A percentile compares a stretch with the other conserved stretches of the same genome.
Conservation (phyloP, 1,140 invertebrate species). For the Oreohelix idahoensis region DNA sequence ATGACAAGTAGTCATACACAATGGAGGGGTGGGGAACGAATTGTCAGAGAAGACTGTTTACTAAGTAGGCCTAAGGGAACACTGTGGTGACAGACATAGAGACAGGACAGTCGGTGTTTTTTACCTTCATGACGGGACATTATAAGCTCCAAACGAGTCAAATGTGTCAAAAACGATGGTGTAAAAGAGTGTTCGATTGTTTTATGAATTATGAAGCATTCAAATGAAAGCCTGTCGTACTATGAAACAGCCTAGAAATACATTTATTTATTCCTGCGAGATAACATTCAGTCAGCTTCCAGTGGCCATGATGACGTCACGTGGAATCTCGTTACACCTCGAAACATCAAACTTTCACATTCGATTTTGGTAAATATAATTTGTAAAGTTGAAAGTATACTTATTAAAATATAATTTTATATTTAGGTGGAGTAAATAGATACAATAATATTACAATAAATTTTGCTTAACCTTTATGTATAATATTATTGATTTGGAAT, state of each 20-base stretch:
- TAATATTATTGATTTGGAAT: not conserved
- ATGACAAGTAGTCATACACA: too few relatives aligned
- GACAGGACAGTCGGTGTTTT: too few relatives aligned
- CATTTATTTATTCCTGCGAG: slow-evolving; percentile 42
- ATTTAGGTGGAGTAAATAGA: not conserved
- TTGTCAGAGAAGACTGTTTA: too few relatives aligned
- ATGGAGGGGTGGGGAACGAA: too few relatives aligned
- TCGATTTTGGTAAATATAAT: not conserved
- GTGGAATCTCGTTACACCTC: slow-evolving; percentile 51
- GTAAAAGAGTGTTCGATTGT: slow-evolving; percentile 1
- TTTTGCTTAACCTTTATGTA: not conserved
- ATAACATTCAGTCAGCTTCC: slow-evolving; percentile 55
- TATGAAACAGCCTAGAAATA: not conserved
- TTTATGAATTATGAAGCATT: slow-evolving; percentile 11
- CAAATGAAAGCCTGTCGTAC: not conserved
- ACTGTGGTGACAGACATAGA: too few relatives aligned
- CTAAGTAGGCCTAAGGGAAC: too few relatives aligned
- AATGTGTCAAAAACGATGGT: not conserved
- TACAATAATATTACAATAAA: not conserved
- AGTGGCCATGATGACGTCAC: slow-evolving; percentile 68
- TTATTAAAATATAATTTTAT: not conserved
- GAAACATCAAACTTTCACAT: slow-evolving; percentile 1
- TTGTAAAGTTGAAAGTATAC: not conserved
- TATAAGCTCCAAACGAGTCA: slow-evolving; percentile 65
- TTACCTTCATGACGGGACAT: slow-evolving; percentile 88